Evolutionary conservation across 1,140 invertebrate species (phyloP), one percentile per base, ranked within the genome.

Genomic region (Babylonia areolata): DNA sequence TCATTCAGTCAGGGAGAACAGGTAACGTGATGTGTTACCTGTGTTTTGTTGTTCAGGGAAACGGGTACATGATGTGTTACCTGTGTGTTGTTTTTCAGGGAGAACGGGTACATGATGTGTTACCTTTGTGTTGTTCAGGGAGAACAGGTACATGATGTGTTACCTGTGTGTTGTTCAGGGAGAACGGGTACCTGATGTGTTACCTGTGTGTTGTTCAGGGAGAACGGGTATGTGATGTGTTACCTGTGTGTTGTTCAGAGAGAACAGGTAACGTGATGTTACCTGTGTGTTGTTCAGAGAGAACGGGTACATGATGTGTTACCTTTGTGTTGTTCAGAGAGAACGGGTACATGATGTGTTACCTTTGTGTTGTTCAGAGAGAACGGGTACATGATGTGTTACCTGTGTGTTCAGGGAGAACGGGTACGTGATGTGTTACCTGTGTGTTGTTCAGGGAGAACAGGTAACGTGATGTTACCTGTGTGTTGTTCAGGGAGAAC

Each of bases 161-260:
- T 96, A 96, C 89, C 93, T 99, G 28, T 96, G 95, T 31, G 97
- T 99, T 87, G 95, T 95, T 2, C 96, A 97, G 92, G 98, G 51
- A n/a, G n/a, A n/a, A n/a, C n/a, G n/a, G n/a, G n/a, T n/a, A n/a
- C n/a, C n/a, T 90, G n/a, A 93, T 99, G 96, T 97, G 96, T 94
- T 96, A 96, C 89, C 93, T 99, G 28, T 96, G 95, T 31, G 97
- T 99, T 87, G 95, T 95, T 2, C 96, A 97, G 92, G 98, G 42
- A 15, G 5, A 15, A 5, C 15, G 42, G 42, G 5, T 15, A 46
- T 84, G 42, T 46, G 42, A 46, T 46, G 42, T 46, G 42, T 46
- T 5, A 5, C 5, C 42, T 46, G 15, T 81, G 78, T 77, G 15
- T 78, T 20, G 77, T 88, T 15, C 82, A 90, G 89, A 54, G 86